Conservation (phyloP, 2,797 vertebrate species). For the Anabacerthia variegaticeps region DNA sequence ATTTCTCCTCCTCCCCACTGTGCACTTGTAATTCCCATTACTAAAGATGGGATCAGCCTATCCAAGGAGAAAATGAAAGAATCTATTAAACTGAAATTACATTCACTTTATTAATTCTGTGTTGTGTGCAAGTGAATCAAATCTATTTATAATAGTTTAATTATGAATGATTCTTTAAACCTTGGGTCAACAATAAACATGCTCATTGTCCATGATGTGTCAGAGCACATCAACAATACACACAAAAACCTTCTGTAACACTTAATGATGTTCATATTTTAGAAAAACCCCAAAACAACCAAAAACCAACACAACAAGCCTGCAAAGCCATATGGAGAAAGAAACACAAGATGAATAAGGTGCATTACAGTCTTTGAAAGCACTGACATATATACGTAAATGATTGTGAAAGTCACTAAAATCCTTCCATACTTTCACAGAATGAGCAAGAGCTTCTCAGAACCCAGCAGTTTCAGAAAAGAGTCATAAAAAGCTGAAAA, state of each 20-base stretch:
- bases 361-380: constrained; percentile 38
- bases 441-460: neutral
- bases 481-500: neutral
- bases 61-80: constrained; percentile 38
- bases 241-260: neutral
- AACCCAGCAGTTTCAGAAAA: neutral
- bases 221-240: neutral
- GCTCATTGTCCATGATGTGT: constrained; percentile 45
- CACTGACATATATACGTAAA: neutral
- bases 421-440: neutral
- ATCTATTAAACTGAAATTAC: constrained; percentile 37
- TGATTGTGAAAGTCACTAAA: neutral
- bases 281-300: neutral
- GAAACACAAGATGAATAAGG: constrained; percentile 11
- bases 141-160: neutral
- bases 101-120: constrained; percentile 34
- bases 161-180: constrained; percentile 47
- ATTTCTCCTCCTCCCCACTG: neutral
- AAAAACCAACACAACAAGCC: neutral
- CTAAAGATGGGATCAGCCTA: constrained; percentile 16
- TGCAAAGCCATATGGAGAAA: neutral
- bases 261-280: constrained; percentile 43
- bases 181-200: neutral
- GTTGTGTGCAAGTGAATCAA: neutral
- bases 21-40: neutral